A percentile compares a stretch with the other conserved stretches of the same genome.
These are phyloP conservation scores for Aphrophora alni DNA, from an alignment of 2,888 invertebrate species.

Conservation along the genomic window DNA sequence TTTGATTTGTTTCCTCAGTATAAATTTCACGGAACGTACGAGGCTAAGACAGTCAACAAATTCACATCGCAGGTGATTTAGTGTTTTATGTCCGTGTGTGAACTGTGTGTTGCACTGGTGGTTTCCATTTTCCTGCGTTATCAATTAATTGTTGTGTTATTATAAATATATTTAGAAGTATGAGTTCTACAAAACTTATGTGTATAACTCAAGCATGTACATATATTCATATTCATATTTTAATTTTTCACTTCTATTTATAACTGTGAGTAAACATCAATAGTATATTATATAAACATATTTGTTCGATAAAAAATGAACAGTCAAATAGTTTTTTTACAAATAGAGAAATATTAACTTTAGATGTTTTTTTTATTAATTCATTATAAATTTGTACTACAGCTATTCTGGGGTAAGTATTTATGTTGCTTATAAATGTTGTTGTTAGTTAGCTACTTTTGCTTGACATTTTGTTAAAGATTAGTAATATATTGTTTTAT, in stretches of 20 bases:
- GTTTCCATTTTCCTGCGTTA: neutral
- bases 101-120: neutral
- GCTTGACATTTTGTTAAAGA: neutral
- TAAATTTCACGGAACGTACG: conserved; percentile 23
- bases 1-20: conserved; percentile 20
- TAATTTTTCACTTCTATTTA: too few relatives aligned
- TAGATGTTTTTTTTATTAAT: neutral
- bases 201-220: too few relatives aligned
- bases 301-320: too few relatives aligned
- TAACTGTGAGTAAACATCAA: too few relatives aligned
- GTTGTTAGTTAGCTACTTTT: neutral
- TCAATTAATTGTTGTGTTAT: neutral
- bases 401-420: neutral
- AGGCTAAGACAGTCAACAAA: conserved; percentile 33
- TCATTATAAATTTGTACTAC: neutral
- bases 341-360: neutral
- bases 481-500: neutral
- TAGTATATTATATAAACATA: too few relatives aligned
- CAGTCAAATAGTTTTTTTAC: too few relatives aligned
- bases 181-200: too few relatives aligned
- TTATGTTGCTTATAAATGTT: neutral
- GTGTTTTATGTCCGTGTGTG: conserved; percentile 27
- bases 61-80: conserved; percentile 28
- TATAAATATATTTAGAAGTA: too few relatives aligned
- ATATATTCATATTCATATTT: too few relatives aligned